Evolutionary conservation across 2,113 vertebrate species (phyloP).

Genomic region (Struthio camelus): DNA sequence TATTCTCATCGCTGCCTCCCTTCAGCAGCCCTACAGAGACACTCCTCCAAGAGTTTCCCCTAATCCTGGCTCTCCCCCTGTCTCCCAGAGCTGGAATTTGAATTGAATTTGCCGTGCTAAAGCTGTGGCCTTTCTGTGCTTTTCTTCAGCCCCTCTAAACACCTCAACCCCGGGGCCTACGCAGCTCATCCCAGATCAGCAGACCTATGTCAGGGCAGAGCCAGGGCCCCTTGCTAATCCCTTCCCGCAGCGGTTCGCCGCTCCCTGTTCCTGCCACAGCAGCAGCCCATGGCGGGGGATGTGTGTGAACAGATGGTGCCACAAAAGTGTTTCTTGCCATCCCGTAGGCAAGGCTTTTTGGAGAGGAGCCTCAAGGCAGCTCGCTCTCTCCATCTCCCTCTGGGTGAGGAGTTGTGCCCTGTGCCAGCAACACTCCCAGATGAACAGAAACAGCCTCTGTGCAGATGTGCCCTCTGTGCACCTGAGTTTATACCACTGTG

Average conservation of each 20-base stretch:
- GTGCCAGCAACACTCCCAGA: background rate
- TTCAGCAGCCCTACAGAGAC: background rate
- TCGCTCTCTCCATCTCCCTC: background rate
- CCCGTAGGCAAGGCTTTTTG: background rate
- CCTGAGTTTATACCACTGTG: no score
- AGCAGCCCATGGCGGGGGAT: background rate
- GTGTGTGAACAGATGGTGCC: background rate
- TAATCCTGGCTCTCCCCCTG: background rate
- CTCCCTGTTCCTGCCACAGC: background rate
- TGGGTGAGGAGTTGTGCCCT: background rate
- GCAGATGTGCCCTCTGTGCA: no score
- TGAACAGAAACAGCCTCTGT: background rate
- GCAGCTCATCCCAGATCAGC: fast-evolving
- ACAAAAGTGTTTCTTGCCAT: background rate
- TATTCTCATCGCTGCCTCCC: background rate
- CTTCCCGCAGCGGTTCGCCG: background rate
- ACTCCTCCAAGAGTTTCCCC: fast-evolving
- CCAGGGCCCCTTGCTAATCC: background rate
- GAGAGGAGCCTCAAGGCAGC: background rate
- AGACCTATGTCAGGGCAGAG: background rate
- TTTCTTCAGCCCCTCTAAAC: background rate
- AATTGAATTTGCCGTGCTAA: background rate
- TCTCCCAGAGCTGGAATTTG: background rate
- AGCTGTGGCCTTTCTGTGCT: background rate
- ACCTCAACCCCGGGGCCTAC: fast-evolving